Base-by-base conservation (phyloP, 2,888 invertebrate genomes). In the Augiades crinisus region DNA sequence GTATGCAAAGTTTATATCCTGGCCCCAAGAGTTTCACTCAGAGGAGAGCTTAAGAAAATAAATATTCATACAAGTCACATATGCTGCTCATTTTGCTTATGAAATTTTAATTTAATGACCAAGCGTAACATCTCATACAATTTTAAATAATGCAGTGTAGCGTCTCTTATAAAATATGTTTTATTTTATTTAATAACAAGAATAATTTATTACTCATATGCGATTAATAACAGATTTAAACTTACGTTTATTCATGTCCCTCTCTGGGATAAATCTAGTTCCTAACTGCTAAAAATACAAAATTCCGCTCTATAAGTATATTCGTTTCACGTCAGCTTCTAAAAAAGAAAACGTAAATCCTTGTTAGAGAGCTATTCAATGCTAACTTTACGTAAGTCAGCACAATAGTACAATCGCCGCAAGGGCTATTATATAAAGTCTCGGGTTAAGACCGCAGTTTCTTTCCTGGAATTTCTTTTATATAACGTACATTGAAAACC, bases 401-500 rank as follows among this genome's bases (percentile, higher is more conserved):
- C 24, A 49, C 47, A 49, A 49, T 49, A 49, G 40, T 22, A 4
- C 33, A 4, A 41, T 40, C 41, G 47, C 34, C 10, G 21, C 16
- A 24, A 6, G 3, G 19, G 3, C 17, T 2, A 33, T 49, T 41
- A 40, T 33, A 24, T 33, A 47, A 47, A 14, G 47, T 19, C 10
- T 16, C 31, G 12, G 1, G 27, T 19, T 5, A 16, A 5, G 27
- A n/a, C n/a, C 7, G 16, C 1, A 10, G 1, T 10, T 27, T 27
- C 4, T 3, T 27, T n/a, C 24, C n/a, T 5, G n/a, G 24, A 24
- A n/a, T n/a, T 24, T 24, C n/a, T 24, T 24, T n/a, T 24, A 7
- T 3, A 8, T 24, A 3, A 8, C n/a, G 7, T 24, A n/a, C n/a
- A n/a, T n/a, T n/a, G n/a, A n/a, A n/a, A n/a, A n/a, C n/a, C n/a